phyloP scores from a whole-genome alignment of 2,888 invertebrate genomes.

The Plagodis dolabraria region DNA sequence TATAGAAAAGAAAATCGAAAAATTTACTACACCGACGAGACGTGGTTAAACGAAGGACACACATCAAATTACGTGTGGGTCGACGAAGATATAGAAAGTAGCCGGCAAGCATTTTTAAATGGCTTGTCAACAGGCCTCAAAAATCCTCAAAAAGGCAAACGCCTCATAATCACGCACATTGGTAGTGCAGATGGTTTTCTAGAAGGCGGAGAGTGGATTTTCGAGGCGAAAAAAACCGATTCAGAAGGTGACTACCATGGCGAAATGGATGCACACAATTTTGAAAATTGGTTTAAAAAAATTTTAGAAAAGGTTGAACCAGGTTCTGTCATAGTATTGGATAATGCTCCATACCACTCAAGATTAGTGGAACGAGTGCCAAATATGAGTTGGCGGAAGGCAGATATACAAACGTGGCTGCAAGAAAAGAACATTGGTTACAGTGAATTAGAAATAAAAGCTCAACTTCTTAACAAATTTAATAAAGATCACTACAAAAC shows the following conservation, averaged over 20 bases:
- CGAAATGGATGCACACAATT: background rate
- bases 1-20: background rate
- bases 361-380: conserved; percentile 1
- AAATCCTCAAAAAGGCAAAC: background rate
- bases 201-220: background rate
- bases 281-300: background rate
- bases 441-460: background rate
- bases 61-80: background rate
- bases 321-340: background rate
- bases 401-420: background rate
- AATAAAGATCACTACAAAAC: background rate
- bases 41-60: background rate
- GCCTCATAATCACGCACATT: background rate
- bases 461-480: background rate
- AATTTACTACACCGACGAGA: background rate
- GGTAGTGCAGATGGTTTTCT: background rate
- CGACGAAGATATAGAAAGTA: background rate
- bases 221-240: background rate
- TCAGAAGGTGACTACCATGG: background rate
- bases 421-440: background rate
- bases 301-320: background rate
- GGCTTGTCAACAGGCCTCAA: conserved; percentile 2
- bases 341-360: background rate
- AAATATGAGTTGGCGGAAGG: background rate
- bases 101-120: conserved; percentile 3